phyloP scores from a whole-genome alignment of 2,113 vertebrate genomes.

The Urocitellus parryii region DNA sequence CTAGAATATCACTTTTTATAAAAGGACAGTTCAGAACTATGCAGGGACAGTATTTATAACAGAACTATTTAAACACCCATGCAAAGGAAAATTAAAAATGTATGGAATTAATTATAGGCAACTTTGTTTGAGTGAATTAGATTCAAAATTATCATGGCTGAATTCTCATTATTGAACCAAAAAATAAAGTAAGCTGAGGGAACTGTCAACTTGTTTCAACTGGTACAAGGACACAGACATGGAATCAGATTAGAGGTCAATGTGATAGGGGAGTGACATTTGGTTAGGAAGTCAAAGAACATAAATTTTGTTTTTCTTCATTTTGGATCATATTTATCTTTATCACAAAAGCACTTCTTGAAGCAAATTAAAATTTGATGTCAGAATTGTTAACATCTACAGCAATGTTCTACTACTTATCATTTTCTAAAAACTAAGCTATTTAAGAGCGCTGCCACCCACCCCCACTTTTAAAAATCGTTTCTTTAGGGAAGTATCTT shows the following conservation, averaged over 20 bases:
- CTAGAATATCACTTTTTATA: slow-evolving; percentile 87
- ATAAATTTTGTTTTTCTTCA: slow-evolving; percentile 79
- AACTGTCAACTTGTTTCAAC: slow-evolving; percentile 71
- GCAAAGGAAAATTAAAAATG: slow-evolving; percentile 85
- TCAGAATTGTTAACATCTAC: slow-evolving; percentile 80
- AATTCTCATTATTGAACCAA: slow-evolving; percentile 81
- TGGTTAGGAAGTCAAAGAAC: slow-evolving; percentile 82
- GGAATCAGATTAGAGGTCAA: slow-evolving; percentile 76
- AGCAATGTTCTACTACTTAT: slow-evolving; percentile 82
- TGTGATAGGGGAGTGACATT: slow-evolving; percentile 66
- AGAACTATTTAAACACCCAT: slow-evolving; percentile 91
- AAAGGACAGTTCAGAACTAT: slow-evolving; percentile 85
- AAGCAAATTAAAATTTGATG: slow-evolving; percentile 84
- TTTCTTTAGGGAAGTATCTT: slow-evolving; percentile 81
- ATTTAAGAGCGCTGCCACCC: slow-evolving; percentile 75
- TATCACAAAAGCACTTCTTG: slow-evolving; percentile 80
- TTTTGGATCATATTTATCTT: slow-evolving; percentile 64
- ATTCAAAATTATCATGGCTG: slow-evolving; percentile 79
- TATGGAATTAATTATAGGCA: slow-evolving; percentile 83
- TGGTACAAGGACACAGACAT: slow-evolving; percentile 79
- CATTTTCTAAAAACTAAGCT: slow-evolving; percentile 79
- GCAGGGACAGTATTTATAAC: slow-evolving; percentile 87
- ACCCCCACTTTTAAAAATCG: background rate
- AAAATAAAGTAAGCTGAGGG: slow-evolving; percentile 77
- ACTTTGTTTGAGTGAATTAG: slow-evolving; percentile 82